A percentile compares a stretch with the other conserved stretches of the same genome.
Evolutionary conservation across 2,113 vertebrate species (phyloP).

Genomic region (Lycaon pictus): DNA sequence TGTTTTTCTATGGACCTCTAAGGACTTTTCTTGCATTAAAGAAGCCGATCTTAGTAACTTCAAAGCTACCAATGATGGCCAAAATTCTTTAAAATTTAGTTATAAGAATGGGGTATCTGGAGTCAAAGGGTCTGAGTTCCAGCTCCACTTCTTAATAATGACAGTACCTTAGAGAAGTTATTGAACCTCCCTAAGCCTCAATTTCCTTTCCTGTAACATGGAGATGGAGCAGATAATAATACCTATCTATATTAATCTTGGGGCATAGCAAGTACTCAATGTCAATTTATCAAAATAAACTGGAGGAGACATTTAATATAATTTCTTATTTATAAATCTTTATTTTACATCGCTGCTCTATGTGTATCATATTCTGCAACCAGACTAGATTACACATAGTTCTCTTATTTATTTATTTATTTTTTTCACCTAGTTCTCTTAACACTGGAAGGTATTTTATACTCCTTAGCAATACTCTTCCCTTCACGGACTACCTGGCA

Average conservation of each 20-base stretch:
- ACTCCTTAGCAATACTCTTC: neutral
- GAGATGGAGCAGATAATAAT: neutral
- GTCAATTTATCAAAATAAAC: neutral
- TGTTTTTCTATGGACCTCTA: slow-evolving; percentile 5
- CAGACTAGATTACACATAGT: neutral
- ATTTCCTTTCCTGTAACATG: neutral
- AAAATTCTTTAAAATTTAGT: slow-evolving; percentile 2
- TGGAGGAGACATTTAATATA: neutral
- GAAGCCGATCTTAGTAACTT: neutral
- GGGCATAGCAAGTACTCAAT: neutral
- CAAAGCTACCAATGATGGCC: neutral
- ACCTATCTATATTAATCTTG: neutral
- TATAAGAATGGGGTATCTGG: neutral
- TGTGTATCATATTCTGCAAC: neutral
- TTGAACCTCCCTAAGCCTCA: neutral
- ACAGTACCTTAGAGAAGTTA: neutral
- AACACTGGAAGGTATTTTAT: neutral
- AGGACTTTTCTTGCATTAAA: neutral
- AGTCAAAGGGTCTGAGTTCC: neutral
- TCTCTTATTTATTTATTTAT: neutral
- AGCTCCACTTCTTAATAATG: neutral
- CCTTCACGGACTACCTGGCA: neutral
- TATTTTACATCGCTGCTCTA: neutral
- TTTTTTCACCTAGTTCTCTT: neutral
- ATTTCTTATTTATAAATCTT: neutral